Base-by-base conservation (phyloP, 2,797 vertebrate species). In the Luscinia megarhynchos region DNA sequence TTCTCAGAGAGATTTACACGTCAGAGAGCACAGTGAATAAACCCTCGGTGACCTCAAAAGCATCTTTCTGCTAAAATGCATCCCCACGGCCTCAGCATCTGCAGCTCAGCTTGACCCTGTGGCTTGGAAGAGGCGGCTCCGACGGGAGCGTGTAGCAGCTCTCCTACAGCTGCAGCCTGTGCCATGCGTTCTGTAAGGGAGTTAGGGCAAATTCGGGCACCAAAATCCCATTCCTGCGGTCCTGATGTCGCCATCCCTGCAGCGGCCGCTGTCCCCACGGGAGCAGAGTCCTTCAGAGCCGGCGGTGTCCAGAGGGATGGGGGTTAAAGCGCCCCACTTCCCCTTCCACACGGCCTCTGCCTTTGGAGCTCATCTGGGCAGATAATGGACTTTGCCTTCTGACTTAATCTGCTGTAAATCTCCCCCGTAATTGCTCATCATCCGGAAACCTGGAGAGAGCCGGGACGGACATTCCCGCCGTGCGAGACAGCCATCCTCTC, bases 371-470 rank as follows among this genome's bases (percentile, higher is more conserved):
- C 72, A 34, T 83, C 94, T 84, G 23, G 3, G 61, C 88, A 63
- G 43, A 74, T 95, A 92, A 97, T 90, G 94, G 80, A 66, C 96
- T 96, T 91, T 73, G 89, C 91, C 74, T 94, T 61, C 30, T 29
- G 89, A 72, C 91, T 93, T 93, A 91, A 94, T 92, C 96, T 95
- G 43, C 92, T 81, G 73, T 72, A 93, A 94, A 94, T 88, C 91
- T 64, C 89, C 87, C 66, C 62, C 45, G 16, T 86, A 94, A 95
- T 92, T 90, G 89, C 94, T 94, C 68, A 81, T 94, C 80, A 87
- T 67, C 68, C 36, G 8, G 68, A 93, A 95, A 81, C 55, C 89
- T 78, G 0, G 62, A 72, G 66, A 5, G 43, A 87, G 27, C 50
- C 58, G 34, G 87, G 79, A 5, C 75, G 15, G 64, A 58, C 36